Evolutionary conservation across 2,797 vertebrate genomes (phyloP).

Genomic region (Tinamus major): DNA sequence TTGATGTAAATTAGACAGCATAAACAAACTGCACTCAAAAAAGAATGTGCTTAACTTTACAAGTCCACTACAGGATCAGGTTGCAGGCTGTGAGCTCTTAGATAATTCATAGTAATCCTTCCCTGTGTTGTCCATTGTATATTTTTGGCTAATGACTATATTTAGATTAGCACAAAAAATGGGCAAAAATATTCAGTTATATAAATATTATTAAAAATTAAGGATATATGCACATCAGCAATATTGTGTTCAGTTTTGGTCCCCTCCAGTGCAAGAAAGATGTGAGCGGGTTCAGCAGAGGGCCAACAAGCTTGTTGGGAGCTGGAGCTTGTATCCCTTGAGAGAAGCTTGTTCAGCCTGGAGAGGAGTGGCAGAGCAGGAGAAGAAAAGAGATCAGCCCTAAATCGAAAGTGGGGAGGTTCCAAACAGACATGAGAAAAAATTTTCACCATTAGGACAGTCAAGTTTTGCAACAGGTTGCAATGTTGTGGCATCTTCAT

Average conservation of each 20-base stretch:
- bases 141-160: not conserved
- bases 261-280: not conserved
- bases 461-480: not conserved
- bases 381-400: not conserved
- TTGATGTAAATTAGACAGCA: not conserved
- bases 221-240: not conserved
- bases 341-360: not conserved
- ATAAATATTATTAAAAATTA: not conserved
- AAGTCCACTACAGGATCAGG: not conserved
- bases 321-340: not conserved
- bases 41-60: not conserved
- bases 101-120: not conserved
- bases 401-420: not conserved
- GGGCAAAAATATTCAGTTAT: not conserved
- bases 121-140: not conserved
- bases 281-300: not conserved
- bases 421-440: not conserved
- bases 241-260: not conserved
- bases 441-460: accelerated
- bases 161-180: not conserved
- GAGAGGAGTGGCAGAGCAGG: not conserved
- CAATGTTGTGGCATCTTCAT: not conserved
- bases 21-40: not conserved
- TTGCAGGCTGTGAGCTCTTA: not conserved
- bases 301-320: not conserved